Conservation (phyloP, 2,797 vertebrate genomes). For the Hemibagrus guttatus region DNA sequence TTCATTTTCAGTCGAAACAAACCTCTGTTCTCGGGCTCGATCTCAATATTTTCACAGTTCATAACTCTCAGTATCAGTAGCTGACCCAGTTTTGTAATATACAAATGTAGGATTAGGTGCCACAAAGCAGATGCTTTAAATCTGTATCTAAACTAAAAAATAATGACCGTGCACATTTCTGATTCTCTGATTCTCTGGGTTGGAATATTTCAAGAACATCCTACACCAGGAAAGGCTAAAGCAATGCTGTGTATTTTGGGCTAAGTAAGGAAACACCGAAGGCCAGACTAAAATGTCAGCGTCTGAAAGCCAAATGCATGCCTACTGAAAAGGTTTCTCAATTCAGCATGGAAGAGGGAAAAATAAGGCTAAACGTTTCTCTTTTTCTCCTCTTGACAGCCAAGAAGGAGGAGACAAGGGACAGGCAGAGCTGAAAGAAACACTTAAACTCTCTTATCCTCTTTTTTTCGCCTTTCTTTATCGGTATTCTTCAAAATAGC, state of each 20-base stretch:
- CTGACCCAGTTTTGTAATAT: conserved; percentile 13
- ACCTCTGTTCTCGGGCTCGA: conserved; percentile 14
- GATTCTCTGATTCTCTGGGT: not conserved
- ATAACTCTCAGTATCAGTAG: not conserved
- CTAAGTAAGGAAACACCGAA: conserved; percentile 39
- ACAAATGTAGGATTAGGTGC: not conserved
- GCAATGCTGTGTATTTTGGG: conserved; percentile 36
- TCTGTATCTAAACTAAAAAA: not conserved
- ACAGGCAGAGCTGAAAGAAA: conserved; percentile 40
- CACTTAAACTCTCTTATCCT: conserved; percentile 36
- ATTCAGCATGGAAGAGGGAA: conserved; percentile 9
- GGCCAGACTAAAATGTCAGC: conserved; percentile 46
- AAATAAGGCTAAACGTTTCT: conserved; percentile 45
- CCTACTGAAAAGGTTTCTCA: conserved; percentile 49
- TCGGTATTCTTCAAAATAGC: conserved; percentile 17
- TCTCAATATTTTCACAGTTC: not conserved
- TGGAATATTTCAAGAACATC: conserved; percentile 6
- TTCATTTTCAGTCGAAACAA: conserved; percentile 16
- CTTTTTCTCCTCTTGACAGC: conserved; percentile 33
- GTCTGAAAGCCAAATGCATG: conserved; percentile 44
- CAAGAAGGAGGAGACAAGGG: conserved; percentile 32
- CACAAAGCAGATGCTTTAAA: not conserved
- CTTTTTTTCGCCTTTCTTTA: conserved; percentile 1
- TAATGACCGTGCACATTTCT: not conserved
- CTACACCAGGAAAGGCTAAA: conserved; percentile 19